Evolutionary conservation across 2,888 invertebrate genomes (phyloP).

Genomic region (Eristalinus aeneus): DNA sequence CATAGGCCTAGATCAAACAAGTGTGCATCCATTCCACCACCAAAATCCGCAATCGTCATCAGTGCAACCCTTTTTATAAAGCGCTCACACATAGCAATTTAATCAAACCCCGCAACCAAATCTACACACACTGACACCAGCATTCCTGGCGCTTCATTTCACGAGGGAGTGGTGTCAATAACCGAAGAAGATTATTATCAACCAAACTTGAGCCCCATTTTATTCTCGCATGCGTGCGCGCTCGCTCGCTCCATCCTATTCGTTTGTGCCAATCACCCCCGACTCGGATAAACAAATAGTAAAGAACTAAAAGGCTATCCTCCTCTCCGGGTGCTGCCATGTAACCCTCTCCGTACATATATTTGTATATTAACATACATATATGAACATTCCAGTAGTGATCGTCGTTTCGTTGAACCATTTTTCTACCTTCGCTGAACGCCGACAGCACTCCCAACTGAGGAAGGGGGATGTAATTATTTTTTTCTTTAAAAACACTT

Average conservation of each 20-base stretch:
- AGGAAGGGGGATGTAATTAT: not conserved
- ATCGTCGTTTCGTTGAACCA: constrained; percentile 52
- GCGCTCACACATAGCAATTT: not conserved
- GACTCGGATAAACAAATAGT: constrained; percentile 37
- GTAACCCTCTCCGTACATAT: not conserved
- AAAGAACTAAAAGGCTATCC: not conserved
- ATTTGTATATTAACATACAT: no score
- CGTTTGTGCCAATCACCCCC: constrained; percentile 60
- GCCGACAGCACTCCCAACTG: not conserved
- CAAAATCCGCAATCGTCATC: not conserved
- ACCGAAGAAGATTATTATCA: constrained; percentile 58
- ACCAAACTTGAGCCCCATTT: constrained; percentile 25
- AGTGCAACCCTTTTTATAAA: not conserved
- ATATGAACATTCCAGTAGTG: not conserved
- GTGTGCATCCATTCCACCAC: constrained; percentile 9
- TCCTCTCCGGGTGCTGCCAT: not conserved
- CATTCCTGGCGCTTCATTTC: not conserved
- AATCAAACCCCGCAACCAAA: not conserved
- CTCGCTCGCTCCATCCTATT: constrained; percentile 1
- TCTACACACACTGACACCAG: not conserved
- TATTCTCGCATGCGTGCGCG: not conserved
- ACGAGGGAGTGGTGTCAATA: constrained; percentile 57
- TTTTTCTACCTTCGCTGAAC: constrained; percentile 19
- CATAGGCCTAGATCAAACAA: constrained; percentile 37
- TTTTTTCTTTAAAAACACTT: constrained; percentile 56